Evolutionary conservation across 2,888 invertebrate species (phyloP), one percentile per base, ranked within the genome.

Genomic region (Philereme vetulata): DNA sequence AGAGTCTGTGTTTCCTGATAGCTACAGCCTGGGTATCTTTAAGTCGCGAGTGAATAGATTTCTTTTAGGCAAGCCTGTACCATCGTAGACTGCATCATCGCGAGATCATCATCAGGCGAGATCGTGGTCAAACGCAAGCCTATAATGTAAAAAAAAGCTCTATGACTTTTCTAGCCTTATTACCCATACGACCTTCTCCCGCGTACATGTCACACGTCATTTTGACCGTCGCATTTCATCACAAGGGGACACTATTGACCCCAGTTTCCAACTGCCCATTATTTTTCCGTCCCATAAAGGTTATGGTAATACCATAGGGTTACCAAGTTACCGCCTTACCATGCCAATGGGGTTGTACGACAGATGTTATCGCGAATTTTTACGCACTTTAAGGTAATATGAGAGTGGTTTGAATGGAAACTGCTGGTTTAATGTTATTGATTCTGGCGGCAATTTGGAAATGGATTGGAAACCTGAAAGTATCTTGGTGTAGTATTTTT

Each of bases 141-240:
- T n/a, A n/a, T n/a, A n/a, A n/a, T n/a, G n/a, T n/a, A n/a, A 35
- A 35, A 21, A 45, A 60, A 62, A 9, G 67, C 53, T 74, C 1
- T 7, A 47, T 56, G 56, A 53, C 44, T 60, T 4, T 9, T 3
- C 5, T 8, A 5, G 0, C 74, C 50, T 62, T 86, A 67, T 71
- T 67, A 72, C 70, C 58, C 42, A 7, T 48, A 49, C 48, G 50
- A 66, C 62, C 65, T 63, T 60, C 79, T 73, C 78, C 79, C 89
- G 88, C 88, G 90, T 88, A 80, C 76, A 74, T 88, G 90, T 91
- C 91, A 89, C 92, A 88, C 88, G 85, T 91, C 90, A 90, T 91
- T 88, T 82, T 77, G 81, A 82, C 80, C 85, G 88, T 86, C 90
- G 88, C 92, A 88, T 93, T 92, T 93, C 92, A 92, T 92, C 92